Percentiles rank a stretch among this genome's conserved stretches.
Evolutionary conservation across 2,888 invertebrate species (phyloP).

Genomic region (Acanthacorydalis orientalis): DNA sequence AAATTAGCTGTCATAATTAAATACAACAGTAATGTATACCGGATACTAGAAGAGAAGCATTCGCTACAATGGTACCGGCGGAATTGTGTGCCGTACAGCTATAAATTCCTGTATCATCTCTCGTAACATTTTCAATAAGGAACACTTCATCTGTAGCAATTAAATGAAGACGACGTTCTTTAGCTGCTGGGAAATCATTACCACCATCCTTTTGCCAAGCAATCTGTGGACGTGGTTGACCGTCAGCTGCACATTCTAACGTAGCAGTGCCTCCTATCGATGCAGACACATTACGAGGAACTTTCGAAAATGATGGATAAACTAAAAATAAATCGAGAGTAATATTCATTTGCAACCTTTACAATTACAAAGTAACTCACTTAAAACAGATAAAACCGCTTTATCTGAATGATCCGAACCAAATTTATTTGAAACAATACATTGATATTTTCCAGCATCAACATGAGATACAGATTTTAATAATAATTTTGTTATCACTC

Average conservation of each 20-base stretch:
- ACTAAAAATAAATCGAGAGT: constrained; percentile 30
- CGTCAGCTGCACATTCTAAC: constrained; percentile 80
- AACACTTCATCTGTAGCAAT: constrained; percentile 83
- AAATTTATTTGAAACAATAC: constrained; percentile 75
- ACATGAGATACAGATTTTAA: constrained; percentile 60
- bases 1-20: neutral
- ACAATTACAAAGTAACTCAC: constrained; percentile 25
- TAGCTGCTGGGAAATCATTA: constrained; percentile 85
- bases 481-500: constrained; percentile 53
- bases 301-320: constrained; percentile 72
- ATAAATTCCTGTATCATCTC: constrained; percentile 79
- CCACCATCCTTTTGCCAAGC: constrained; percentile 87
- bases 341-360: neutral
- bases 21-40: constrained; percentile 19
- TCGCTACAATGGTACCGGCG: constrained; percentile 73
- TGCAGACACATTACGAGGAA: constrained; percentile 68
- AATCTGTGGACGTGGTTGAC: constrained; percentile 76
- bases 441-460: constrained; percentile 83
- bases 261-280: constrained; percentile 72
- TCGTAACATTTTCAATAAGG: constrained; percentile 82
- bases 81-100: constrained; percentile 84
- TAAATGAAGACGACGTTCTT: constrained; percentile 82
- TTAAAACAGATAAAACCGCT: constrained; percentile 71
- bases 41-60: constrained; percentile 68
- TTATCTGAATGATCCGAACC: constrained; percentile 80